Conservation (phyloP, 1,140 invertebrate species). For the Acromyrmex heyeri region DNA sequence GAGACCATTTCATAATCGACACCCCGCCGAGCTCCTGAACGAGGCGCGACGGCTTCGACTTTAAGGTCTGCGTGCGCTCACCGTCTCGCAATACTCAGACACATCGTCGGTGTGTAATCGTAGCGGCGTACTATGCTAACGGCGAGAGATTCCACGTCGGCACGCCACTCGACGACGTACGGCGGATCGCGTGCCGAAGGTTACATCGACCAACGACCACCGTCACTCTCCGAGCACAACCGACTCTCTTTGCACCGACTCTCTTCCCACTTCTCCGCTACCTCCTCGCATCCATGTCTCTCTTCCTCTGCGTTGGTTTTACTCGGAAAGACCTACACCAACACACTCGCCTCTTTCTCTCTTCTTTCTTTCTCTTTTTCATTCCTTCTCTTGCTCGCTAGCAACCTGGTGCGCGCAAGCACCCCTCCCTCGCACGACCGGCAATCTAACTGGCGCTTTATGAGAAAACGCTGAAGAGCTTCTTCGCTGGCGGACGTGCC, state of each 20-base stretch:
- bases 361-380: conserved; percentile 1
- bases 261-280: not conserved
- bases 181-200: conserved; percentile 82
- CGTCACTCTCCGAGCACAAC: conserved; percentile 51
- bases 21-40: not conserved
- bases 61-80: conserved; percentile 4
- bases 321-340: not conserved
- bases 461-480: conserved; percentile 80
- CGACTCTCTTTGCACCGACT: conserved; percentile 51
- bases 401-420: conserved; percentile 54
- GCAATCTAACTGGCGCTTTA: conserved; percentile 77
- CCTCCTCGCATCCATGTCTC: not conserved
- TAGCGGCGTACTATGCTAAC: conserved; percentile 57
- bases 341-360: not conserved
- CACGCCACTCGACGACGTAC: conserved; percentile 74
- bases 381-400: conserved; percentile 25
- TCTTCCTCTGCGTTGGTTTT: conserved; percentile 23
- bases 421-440: conserved; percentile 41
- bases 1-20: conserved; percentile 24
- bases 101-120: conserved; percentile 47
- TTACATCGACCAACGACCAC: conserved; percentile 79
- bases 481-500: conserved; percentile 77
- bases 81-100: not conserved
- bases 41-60: conserved; percentile 6
- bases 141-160: conserved; percentile 63